Evolutionary conservation across 2,113 vertebrate species (phyloP).

Genomic region (Tupaia tana): DNA sequence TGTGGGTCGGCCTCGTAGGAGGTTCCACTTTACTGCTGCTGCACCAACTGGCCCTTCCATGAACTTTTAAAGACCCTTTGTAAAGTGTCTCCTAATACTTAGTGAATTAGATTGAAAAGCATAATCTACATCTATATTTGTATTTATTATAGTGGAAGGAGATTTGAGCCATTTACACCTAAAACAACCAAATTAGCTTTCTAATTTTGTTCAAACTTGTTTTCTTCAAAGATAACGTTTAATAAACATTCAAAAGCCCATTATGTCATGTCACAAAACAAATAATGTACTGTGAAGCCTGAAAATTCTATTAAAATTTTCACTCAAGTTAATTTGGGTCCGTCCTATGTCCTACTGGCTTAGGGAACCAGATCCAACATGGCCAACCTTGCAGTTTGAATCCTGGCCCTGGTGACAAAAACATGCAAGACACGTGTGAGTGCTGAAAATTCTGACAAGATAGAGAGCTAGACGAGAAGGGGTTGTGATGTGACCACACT

Average conservation of each 20-base stretch:
- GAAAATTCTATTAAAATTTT: background rate
- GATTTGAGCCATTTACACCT: background rate
- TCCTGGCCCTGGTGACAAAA: too few species aligned
- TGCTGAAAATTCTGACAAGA: too few species aligned
- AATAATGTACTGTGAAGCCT: background rate
- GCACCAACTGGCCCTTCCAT: too few species aligned
- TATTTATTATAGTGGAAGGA: background rate
- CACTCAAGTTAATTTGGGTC: background rate
- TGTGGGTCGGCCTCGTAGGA: too few species aligned
- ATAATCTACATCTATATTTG: background rate
- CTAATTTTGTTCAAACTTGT: background rate
- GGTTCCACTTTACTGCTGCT: too few species aligned
- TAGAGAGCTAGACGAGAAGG: too few species aligned
- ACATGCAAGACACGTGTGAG: too few species aligned
- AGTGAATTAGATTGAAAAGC: slow-evolving; percentile 20
- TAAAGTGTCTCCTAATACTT: background rate
- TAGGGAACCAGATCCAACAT: too few species aligned
- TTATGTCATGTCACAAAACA: background rate
- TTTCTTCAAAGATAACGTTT: slow-evolving; percentile 2
- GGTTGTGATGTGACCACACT: too few species aligned
- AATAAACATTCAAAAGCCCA: background rate
- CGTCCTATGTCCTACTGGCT: too few species aligned
- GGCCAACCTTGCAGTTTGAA: too few species aligned
- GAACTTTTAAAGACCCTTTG: too few species aligned
- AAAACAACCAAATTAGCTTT: slow-evolving; percentile 12